Evolutionary conservation across 2,797 vertebrate species (phyloP).

Genomic region (Crocodylus rhombifer): DNA sequence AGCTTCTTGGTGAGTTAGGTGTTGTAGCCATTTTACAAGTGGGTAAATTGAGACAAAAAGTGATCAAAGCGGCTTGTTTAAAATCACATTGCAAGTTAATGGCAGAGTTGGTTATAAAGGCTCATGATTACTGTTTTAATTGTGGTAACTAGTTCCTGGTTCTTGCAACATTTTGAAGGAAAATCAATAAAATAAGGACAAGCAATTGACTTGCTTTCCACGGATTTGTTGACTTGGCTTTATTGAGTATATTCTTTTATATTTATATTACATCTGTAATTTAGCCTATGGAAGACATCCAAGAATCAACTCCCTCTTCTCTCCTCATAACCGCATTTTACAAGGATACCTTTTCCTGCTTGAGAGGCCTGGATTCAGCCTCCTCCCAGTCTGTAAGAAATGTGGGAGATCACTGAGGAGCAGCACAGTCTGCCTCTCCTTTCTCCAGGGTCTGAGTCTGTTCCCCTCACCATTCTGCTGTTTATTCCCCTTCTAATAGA

Average conservation of each 20-base stretch:
- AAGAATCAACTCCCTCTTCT: conserved; percentile 43
- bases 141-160: neutral
- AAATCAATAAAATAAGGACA: conserved; percentile 24
- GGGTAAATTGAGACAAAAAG: neutral
- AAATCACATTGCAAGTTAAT: rapidly evolving
- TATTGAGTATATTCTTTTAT: conserved; percentile 33
- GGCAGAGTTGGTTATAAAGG: neutral
- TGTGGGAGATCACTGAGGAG: neutral
- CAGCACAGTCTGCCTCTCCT: neutral
- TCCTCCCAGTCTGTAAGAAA: conserved; percentile 28
- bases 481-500: rapidly evolving
- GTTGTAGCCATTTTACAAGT: neutral
- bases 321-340: conserved; percentile 44
- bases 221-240: conserved; percentile 38
- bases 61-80: neutral
- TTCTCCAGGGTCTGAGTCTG: neutral
- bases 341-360: conserved; percentile 52
- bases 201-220: conserved; percentile 25
- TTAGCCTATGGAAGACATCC: neutral
- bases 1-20: neutral
- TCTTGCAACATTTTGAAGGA: neutral
- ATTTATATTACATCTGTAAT: conserved; percentile 50
- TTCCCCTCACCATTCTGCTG: neutral
- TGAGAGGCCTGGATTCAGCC: conserved; percentile 34
- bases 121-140: neutral